Evolutionary conservation across 2,797 vertebrate species (phyloP), one percentile per base, ranked within the genome.

Genomic region (Rhinogobio ventralis): DNA sequence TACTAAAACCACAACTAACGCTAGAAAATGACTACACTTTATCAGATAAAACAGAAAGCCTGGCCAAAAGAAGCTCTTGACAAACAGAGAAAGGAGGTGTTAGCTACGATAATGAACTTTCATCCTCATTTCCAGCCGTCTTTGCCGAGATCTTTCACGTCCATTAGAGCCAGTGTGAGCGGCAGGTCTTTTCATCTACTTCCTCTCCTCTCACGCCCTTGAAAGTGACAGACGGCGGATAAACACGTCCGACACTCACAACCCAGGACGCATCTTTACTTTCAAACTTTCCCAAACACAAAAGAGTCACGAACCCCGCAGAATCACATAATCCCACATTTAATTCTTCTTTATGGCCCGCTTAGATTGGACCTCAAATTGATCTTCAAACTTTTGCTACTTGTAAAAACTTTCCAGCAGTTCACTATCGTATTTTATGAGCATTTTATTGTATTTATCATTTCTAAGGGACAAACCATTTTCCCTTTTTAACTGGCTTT

Each of bases 361-460:
- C n/a, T 79, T n/a, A 33, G 62, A 79, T 30, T 79, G 76, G 15
- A 64, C n/a, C 39, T 64, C 25, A 28, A 49, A 66, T 64, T 79
- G 76, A 64, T 66, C 25, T 45, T 45, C 55, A 78, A 78, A 62
- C 57, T 45, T 45, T 19, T 28, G 62, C 9, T 7, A 7, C 14
- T 77, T 69, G 30, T 68, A 53, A 57, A 28, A 71, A 71, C n/a
- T 55, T n/a, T 66, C 19, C 1, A 75, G 28, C 20, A 55, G 19
- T 78, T 64, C n/a, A 39, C 46, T 2, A 25, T 25, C 19, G 17
- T 14, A 13, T 45, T 62, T 77, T 46, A 79, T 13, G 55, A 79
- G 17, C 8, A 4, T 79, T 79, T 66, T 64, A 45, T 66, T 42
- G 30, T 36, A 45, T 42, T 45, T 79, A 79, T 79, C 42, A 66